phyloP scores from a whole-genome alignment of 2,797 vertebrate genomes.

The Spizella passerina region DNA sequence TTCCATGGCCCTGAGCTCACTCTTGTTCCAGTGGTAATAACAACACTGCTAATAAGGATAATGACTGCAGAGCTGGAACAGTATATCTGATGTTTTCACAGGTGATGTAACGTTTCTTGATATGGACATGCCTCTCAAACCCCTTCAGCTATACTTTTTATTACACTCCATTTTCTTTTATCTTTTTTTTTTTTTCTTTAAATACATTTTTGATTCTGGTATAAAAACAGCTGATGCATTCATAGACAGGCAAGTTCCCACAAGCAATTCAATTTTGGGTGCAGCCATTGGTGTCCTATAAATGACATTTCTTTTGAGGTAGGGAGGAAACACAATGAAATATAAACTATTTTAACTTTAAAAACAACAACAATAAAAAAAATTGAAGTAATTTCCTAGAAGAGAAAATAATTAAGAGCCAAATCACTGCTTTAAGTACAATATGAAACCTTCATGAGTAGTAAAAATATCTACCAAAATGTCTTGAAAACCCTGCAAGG shows the following conservation, averaged over 20 bases:
- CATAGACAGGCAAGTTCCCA: not conserved
- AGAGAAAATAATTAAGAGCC: not conserved
- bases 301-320: slow-evolving; percentile 24
- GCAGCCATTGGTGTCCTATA: not conserved
- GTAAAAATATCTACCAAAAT: not conserved
- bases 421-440: not conserved
- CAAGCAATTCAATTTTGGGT: not conserved
- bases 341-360: not conserved
- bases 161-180: slow-evolving; percentile 15
- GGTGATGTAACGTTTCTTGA: slow-evolving; percentile 49
- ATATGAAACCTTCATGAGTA: not conserved
- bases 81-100: slow-evolving; percentile 5
- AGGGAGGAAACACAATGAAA: not conserved
- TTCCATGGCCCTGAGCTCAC: slow-evolving; percentile 27
- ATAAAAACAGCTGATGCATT: slow-evolving; percentile 9
- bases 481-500: not conserved
- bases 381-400: not conserved
- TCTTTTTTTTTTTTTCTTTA: not conserved
- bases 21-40: not conserved
- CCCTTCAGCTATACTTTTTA: slow-evolving; percentile 54
- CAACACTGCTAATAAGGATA: not conserved
- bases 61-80: slow-evolving; percentile 13
- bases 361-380: not conserved
- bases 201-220: not conserved
- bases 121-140: not conserved